phyloP scores from a whole-genome alignment of 2,113 vertebrate genomes.

The Ophthalmolycus amberensis region DNA sequence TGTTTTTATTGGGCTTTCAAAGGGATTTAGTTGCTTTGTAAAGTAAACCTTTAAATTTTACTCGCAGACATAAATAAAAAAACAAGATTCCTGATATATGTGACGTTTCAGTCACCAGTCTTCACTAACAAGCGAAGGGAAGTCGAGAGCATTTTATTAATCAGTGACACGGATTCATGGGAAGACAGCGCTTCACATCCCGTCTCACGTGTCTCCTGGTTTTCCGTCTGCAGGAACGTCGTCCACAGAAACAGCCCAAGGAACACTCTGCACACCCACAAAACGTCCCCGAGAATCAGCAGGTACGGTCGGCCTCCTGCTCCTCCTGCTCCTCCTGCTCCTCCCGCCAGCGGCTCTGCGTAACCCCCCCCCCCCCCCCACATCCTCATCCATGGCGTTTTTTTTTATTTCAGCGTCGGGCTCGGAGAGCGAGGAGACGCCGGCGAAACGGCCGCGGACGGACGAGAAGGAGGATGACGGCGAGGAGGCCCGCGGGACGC shows the following conservation, averaged over 20 bases:
- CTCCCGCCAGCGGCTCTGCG: not conserved
- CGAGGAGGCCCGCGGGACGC: slow-evolving; percentile 81
- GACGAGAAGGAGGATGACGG: slow-evolving; percentile 80
- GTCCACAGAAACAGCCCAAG: slow-evolving; percentile 91
- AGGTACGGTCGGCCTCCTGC: slow-evolving; percentile 78
- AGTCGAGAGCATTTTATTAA: not conserved
- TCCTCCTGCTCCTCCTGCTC: not conserved
- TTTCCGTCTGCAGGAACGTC: slow-evolving; percentile 85
- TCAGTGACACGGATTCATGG: not conserved
- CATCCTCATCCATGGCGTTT: not conserved
- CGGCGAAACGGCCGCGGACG: slow-evolving; percentile 90
- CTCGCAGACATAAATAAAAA: no score
- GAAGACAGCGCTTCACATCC: not conserved
- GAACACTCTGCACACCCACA: slow-evolving; percentile 90
- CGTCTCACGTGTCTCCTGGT: slow-evolving; percentile 6
- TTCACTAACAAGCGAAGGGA: no score
- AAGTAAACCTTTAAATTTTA: not conserved
- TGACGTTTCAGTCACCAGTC: no score
- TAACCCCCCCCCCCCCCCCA: not conserved
- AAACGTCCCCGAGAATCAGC: slow-evolving; percentile 94
- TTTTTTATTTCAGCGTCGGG: slow-evolving; percentile 83
- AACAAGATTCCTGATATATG: no score
- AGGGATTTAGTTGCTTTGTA: not conserved
- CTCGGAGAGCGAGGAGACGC: slow-evolving; percentile 89
- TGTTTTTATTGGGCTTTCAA: not conserved